Conservation (phyloP, 2,888 invertebrate genomes). For the Tipula lateralis region DNA sequence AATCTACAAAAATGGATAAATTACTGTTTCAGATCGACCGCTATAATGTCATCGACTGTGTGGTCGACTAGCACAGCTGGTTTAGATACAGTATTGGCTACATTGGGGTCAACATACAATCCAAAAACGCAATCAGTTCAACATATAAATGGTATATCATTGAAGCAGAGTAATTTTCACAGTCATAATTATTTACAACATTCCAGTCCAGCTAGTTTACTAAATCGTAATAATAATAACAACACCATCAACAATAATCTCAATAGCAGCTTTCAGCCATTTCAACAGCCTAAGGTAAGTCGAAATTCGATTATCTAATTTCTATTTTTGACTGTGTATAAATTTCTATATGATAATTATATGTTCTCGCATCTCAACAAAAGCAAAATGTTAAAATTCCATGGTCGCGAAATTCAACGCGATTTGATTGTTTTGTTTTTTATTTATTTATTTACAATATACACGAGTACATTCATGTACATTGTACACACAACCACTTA, state of each 20-base stretch:
- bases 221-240: background rate
- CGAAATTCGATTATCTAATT: background rate
- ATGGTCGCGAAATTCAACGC: background rate
- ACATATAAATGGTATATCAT: conserved; percentile 33
- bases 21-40: background rate
- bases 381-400: background rate
- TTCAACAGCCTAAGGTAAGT: conserved; percentile 13
- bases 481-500: background rate
- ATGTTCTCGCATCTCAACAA: background rate
- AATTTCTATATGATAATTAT: background rate
- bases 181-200: conserved; percentile 25
- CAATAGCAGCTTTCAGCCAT: background rate
- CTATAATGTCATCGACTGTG: conserved; percentile 52
- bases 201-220: background rate
- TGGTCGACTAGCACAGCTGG: conserved; percentile 66
- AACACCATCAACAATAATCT: conserved; percentile 27
- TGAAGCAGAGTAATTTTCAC: conserved; percentile 26
- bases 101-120: conserved; percentile 36
- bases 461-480: background rate
- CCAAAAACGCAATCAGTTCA: conserved; percentile 30
- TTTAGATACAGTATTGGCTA: conserved; percentile 44
- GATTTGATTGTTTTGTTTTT: background rate
- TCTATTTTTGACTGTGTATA: background rate
- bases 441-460: background rate
- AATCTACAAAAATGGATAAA: conserved; percentile 11